Evolutionary conservation across 2,888 invertebrate species (phyloP), one percentile per base, ranked within the genome.

Genomic region (Tetanocera ferruginea): DNA sequence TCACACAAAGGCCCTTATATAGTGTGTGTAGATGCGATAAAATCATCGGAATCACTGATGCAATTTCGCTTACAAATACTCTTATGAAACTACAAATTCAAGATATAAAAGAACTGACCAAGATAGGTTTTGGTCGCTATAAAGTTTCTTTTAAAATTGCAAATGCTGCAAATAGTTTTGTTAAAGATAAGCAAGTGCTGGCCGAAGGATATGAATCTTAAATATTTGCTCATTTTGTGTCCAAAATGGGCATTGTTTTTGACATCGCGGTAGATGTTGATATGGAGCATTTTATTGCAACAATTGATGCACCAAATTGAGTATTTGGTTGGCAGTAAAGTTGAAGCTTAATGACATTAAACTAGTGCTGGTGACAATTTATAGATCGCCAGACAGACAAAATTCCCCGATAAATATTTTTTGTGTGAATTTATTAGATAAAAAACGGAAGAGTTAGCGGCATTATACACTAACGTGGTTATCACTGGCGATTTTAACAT

Each of bases 1-100:
- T n/a, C n/a, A 97, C 62, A 52, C 52, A 6, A 52, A 5, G 52
- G 52, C 3, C 9, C 52, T 17, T 52, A 17, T 49, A 49, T 14
- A 49, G 6, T 9, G 14, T 49, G 14, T 49, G 49, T 52, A 5
- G 52, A 52, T n/a, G 52, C 52, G 9, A n/a, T n/a, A n/a, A n/a
- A n/a, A 3, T 8, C 2, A n/a, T 52, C 3, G 3, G 17, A 52
- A 52, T 17, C n/a, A n/a, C n/a, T 25, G 23, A 60, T 60, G 60
- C 60, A 8, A 60, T 60, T 5, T 5, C 28, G 1, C 25, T 60
- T 8, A 25, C 60, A 1, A 19, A 25, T 2, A 23, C 14, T 25
- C 14, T 60, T 6, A 2, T 25, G 25, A 23, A 23, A 25, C 2
- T 60, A 2, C 25, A 25, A 57, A 57, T 23, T 23, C n/a, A 57